phyloP scores from a whole-genome alignment of 1,140 invertebrate genomes.

The Cryptotermes secundus region DNA sequence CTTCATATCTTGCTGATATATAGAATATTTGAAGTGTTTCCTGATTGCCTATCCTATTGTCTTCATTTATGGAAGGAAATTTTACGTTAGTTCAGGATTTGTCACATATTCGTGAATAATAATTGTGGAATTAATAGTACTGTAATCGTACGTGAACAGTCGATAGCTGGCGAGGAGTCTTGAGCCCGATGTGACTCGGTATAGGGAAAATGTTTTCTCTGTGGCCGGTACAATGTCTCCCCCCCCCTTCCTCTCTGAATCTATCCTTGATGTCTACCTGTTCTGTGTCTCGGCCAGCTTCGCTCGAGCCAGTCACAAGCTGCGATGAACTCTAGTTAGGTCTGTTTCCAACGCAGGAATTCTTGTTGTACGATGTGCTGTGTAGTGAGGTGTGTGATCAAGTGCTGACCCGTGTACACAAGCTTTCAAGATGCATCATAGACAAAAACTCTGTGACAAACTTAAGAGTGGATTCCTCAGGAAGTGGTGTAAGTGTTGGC shows the following conservation, averaged over 20 bases:
- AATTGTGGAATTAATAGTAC: no score
- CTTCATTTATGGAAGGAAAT: no score
- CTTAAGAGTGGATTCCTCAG: background rate
- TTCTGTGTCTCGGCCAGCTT: background rate
- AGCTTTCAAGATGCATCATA: slow-evolving; percentile 1
- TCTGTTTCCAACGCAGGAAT: background rate
- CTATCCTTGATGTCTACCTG: background rate
- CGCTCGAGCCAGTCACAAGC: background rate
- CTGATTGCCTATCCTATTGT: no score
- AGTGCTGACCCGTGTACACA: background rate
- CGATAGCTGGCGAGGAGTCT: no score
- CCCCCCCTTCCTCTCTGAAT: background rate
- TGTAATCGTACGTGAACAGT: no score
- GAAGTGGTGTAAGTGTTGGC: background rate
- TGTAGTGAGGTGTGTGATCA: background rate
- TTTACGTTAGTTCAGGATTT: no score
- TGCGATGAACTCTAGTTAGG: background rate
- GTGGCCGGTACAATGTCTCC: background rate
- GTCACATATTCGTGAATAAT: no score
- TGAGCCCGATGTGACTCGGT: no score
- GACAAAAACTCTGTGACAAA: background rate
- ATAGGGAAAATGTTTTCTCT: background rate
- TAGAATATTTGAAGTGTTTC: no score
- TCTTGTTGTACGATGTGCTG: background rate
- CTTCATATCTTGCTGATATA: no score